Evolutionary conservation across 2,888 invertebrate genomes (phyloP).

Genomic region (Pedicia rivosa): DNA sequence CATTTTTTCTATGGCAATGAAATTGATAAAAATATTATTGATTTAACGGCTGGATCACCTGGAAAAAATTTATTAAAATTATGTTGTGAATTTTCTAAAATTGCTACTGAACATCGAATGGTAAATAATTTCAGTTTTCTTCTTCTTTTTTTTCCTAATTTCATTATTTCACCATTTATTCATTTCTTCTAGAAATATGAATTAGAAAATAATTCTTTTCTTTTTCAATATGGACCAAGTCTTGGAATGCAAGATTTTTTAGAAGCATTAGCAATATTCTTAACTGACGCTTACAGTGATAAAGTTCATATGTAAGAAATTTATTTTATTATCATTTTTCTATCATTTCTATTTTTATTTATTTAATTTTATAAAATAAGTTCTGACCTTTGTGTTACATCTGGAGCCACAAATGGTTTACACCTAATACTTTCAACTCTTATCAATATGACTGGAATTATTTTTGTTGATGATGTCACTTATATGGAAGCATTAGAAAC

Average conservation of each 20-base stretch:
- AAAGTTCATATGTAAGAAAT: conserved; percentile 26
- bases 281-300: conserved; percentile 29
- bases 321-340: too few species aligned
- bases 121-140: conserved; percentile 16
- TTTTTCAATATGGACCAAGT: conserved; percentile 38
- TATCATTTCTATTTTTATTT: too few species aligned
- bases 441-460: conserved; percentile 34
- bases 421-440: conserved; percentile 36
- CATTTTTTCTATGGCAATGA: too few species aligned
- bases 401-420: conserved; percentile 43
- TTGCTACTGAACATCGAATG: conserved; percentile 34
- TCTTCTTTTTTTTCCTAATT: too few species aligned
- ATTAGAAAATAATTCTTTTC: conserved; percentile 23
- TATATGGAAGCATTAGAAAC: conserved; percentile 42
- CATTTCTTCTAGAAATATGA: conserved; percentile 20
- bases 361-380: too few species aligned
- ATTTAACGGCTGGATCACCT: conserved; percentile 37
- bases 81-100: conserved; percentile 30
- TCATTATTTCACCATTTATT: neutral
- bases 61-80: conserved; percentile 34
- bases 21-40: conserved; percentile 26
- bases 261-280: conserved; percentile 31
- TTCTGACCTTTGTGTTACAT: conserved; percentile 37
- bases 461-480: conserved; percentile 47
- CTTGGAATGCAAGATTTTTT: conserved; percentile 33